These are phyloP conservation scores for Tetragonula carbonaria DNA, from an alignment of 2,888 invertebrate species.

Conservation along the genomic window DNA sequence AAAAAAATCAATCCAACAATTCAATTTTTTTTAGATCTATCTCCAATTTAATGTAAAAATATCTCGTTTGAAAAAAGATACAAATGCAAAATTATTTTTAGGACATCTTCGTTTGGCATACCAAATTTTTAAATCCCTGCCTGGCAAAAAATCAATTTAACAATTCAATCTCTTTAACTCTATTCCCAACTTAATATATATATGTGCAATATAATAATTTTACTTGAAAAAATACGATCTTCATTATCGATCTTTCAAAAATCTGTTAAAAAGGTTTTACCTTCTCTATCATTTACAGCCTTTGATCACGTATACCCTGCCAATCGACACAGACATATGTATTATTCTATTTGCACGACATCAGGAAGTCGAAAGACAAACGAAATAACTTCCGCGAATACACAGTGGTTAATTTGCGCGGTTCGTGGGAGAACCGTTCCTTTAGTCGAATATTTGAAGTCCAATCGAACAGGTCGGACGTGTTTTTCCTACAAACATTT, in stretches of 20 bases:
- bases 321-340: background rate
- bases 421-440: slow-evolving; percentile 12
- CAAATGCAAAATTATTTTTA: background rate
- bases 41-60: background rate
- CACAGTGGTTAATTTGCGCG: slow-evolving; percentile 29
- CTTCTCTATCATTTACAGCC: background rate
- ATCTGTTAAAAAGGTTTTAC: background rate
- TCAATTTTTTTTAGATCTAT: background rate
- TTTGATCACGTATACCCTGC: slow-evolving; percentile 36
- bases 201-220: no score
- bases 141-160: no score
- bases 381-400: slow-evolving; percentile 25
- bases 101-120: no score
- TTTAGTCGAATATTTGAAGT: slow-evolving; percentile 4
- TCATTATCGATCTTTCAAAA: background rate
- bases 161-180: no score
- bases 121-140: no score
- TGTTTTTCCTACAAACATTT: slow-evolving; percentile 33
- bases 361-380: slow-evolving; percentile 23
- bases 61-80: background rate
- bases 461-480: slow-evolving; percentile 12
- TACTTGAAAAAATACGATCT: background rate
- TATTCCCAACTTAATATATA: no score
- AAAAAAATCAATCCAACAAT: background rate
- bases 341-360: slow-evolving; percentile 31